These are phyloP conservation scores for Pseudomyrmex sp. DNA, from an alignment of 1,140 invertebrate genomes.

Conservation along the genomic window DNA sequence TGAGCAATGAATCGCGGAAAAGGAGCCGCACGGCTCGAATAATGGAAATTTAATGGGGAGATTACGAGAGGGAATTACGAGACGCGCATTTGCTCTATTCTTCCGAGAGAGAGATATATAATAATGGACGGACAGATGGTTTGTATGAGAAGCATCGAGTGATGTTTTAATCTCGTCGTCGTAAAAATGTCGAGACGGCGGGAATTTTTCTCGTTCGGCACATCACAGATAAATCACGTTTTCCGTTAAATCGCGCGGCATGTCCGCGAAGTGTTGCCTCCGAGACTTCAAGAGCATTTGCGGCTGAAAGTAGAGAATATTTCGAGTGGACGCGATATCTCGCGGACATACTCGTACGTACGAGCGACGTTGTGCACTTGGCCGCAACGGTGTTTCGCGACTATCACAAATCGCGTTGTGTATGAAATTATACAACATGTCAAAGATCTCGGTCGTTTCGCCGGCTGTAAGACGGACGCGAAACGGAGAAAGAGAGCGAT, in stretches of 20 bases:
- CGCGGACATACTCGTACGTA: background rate
- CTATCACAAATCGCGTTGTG: conserved; percentile 30
- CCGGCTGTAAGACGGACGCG: too few species aligned
- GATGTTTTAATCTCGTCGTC: conserved; percentile 9
- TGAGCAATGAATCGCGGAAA: conserved; percentile 54
- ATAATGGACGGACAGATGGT: background rate
- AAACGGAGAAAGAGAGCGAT: background rate
- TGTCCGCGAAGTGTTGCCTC: too few species aligned
- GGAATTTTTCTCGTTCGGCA: background rate
- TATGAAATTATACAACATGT: background rate
- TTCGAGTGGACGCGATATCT: background rate
- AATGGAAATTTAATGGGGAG: conserved; percentile 29
- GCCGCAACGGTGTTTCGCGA: background rate
- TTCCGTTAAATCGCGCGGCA: too few species aligned
- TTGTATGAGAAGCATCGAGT: conserved; percentile 3
- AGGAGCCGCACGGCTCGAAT: conserved; percentile 41
- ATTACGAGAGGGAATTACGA: conserved; percentile 33
- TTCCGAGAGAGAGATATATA: background rate
- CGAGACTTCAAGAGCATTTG: background rate
- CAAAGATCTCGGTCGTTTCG: background rate
- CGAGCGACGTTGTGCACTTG: background rate
- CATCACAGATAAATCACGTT: background rate
- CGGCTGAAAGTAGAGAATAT: background rate
- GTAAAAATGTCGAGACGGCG: background rate
- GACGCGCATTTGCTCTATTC: conserved; percentile 35